These are phyloP conservation scores for Calidris pugnax DNA, from an alignment of 2,113 vertebrate species.

Conservation along the genomic window DNA sequence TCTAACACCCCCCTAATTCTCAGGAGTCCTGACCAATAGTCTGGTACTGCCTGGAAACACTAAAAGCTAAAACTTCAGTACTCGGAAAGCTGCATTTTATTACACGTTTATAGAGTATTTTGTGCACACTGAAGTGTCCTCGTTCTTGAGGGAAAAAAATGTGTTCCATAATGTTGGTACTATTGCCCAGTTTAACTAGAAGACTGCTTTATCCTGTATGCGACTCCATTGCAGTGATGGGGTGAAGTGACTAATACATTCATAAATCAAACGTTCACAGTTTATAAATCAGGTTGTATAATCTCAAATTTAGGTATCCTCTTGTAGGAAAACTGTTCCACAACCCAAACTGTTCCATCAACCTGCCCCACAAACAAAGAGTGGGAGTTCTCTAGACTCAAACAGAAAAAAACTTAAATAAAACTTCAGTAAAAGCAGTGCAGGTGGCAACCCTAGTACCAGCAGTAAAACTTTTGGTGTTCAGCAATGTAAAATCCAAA, in stretches of 20 bases:
- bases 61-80: neutral
- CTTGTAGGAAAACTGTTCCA: neutral
- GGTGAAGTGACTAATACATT: neutral
- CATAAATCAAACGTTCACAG: neutral
- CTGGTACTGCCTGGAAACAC: neutral
- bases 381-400: neutral
- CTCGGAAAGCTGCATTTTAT: neutral
- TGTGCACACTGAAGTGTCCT: neutral
- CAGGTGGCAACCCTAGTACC: neutral
- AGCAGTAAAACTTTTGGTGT: neutral
- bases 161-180: neutral
- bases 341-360: neutral
- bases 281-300: neutral
- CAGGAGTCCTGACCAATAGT: neutral
- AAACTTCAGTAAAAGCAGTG: neutral
- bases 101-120: neutral
- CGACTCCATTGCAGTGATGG: neutral
- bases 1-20: neutral
- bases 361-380: neutral
- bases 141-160: neutral
- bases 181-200: neutral
- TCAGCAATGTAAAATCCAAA: neutral
- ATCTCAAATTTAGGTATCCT: neutral
- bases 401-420: accelerated
- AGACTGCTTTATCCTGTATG: neutral